Base-by-base conservation (phyloP, 2,797 vertebrate species). In the Naso thynnoides region DNA sequence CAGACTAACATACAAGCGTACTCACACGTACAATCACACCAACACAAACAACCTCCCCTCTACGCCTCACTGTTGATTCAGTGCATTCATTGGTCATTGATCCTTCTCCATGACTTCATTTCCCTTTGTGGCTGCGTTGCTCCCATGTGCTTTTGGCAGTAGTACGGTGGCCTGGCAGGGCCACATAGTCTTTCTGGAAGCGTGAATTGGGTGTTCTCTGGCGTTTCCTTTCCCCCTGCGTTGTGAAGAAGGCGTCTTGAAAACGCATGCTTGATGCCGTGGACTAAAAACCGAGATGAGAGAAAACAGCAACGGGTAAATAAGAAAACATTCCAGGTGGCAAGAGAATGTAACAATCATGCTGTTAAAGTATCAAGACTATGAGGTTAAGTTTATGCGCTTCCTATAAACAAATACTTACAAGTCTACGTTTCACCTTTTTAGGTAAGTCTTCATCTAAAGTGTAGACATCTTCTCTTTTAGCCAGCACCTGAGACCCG, bases 221-320 rank as follows among this genome's bases (percentile, higher is more conserved):
- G 54, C 98, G 94, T 93, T 98, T 99, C 89, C 96, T 94, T 86
- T 96, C 96, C 33, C 95, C 96, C 87, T 96, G 94, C 31, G 96
- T 96, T 62, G 95, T 94, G 86, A 94, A 97, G 94, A 99, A 98
- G 0, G 96, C 93, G 73, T 98, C 97, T 92, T 98, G 96, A 87
- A 98, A 99, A 85, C 96, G 95, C 97, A 99, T 99, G 76, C 96
- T 95, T 54, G 98, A 99, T 11, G 97, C 98, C 79, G 96, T 97
- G 74, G 98, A 99, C 98, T 99, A 29, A 9, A 73, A 58, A 62
- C 69, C 5, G 48, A 73, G 39, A 81, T 41, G 44, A 0, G 11
- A 69, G 36, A 77, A 73, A 74, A 70, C 45, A 27, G 9, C 14
- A 21, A 39, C 79, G 23, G 86, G 73, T 57, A 48, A 69, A 64